These are phyloP conservation scores for Dione vanillae DNA, from an alignment of 2,888 invertebrate species.

Conservation along the genomic window DNA sequence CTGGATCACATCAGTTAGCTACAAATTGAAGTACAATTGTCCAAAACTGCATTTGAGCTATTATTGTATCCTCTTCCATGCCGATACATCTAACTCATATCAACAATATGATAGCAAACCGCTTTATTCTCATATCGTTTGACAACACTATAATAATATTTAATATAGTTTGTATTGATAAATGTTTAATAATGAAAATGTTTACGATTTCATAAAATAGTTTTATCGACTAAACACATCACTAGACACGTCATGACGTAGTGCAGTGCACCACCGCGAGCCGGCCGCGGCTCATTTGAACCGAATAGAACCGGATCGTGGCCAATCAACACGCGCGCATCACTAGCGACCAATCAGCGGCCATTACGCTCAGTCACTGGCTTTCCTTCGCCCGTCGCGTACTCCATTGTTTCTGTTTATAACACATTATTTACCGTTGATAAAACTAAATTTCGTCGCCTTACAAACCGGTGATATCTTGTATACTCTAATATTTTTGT, in stretches of 20 bases:
- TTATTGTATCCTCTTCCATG: constrained; percentile 58
- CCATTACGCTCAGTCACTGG: constrained; percentile 68
- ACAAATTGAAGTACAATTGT: constrained; percentile 58
- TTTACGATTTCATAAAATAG: constrained; percentile 36
- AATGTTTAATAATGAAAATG: constrained; percentile 31
- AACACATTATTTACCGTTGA: constrained; percentile 57
- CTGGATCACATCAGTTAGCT: constrained; percentile 55
- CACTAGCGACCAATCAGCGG: constrained; percentile 76
- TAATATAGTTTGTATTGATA: neutral
- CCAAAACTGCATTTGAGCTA: constrained; percentile 55
- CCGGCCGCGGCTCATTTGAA: constrained; percentile 75
- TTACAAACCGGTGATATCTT: constrained; percentile 58
- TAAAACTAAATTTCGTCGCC: constrained; percentile 51
- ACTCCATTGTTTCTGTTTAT: constrained; percentile 50
- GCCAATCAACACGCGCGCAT: constrained; percentile 72
- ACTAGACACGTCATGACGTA: constrained; percentile 59
- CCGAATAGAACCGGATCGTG: constrained; percentile 77
- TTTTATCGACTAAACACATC: constrained; percentile 56
- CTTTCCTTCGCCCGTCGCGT: constrained; percentile 59
- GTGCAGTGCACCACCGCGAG: constrained; percentile 71
- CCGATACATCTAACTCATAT: constrained; percentile 48
- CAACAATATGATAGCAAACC: constrained; percentile 19
- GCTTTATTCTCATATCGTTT: constrained; percentile 38
- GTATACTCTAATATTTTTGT: constrained; percentile 36
- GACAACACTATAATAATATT: neutral